Percentiles rank a stretch among this genome's conserved stretches.
Conservation (phyloP, 2,113 vertebrate species). For the Ceyx melanurus region DNA sequence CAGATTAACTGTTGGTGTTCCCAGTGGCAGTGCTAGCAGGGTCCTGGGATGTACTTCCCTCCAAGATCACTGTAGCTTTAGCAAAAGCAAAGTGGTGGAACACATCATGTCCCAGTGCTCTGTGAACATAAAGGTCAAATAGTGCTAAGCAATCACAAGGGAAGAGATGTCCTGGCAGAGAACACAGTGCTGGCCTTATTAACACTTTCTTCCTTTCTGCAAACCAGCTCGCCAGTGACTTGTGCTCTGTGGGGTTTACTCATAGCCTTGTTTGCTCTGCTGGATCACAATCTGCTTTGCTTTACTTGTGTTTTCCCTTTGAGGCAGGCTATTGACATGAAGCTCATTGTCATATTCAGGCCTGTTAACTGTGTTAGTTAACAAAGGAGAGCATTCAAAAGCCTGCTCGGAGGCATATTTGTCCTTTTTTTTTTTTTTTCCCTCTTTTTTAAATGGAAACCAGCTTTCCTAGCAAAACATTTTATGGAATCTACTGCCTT, state of each 20-base stretch:
- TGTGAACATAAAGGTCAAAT: neutral
- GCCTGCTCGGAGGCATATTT: neutral
- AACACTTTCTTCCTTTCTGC: neutral
- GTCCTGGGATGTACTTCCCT: neutral
- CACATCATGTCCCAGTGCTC: neutral
- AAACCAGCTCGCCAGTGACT: neutral
- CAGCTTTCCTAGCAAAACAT: neutral
- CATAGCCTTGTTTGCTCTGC: neutral
- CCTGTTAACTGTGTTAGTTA: neutral
- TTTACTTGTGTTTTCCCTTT: neutral
- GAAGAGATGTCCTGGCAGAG: neutral
- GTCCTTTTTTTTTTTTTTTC: neutral
- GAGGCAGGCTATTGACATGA: neutral
- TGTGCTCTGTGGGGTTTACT: neutral
- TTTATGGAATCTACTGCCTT: neutral
- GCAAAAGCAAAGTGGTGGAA: neutral
- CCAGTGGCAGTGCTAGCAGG: neutral
- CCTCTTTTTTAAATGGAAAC: neutral
- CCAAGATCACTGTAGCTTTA: neutral
- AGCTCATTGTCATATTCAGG: neutral
- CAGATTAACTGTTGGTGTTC: fast-evolving
- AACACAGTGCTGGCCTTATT: neutral
- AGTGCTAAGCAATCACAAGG: neutral
- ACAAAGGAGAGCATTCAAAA: conserved; percentile 31
- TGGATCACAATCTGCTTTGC: neutral